Evolutionary conservation across 2,113 vertebrate genomes (phyloP).

Genomic region (Lipophrys pholis): DNA sequence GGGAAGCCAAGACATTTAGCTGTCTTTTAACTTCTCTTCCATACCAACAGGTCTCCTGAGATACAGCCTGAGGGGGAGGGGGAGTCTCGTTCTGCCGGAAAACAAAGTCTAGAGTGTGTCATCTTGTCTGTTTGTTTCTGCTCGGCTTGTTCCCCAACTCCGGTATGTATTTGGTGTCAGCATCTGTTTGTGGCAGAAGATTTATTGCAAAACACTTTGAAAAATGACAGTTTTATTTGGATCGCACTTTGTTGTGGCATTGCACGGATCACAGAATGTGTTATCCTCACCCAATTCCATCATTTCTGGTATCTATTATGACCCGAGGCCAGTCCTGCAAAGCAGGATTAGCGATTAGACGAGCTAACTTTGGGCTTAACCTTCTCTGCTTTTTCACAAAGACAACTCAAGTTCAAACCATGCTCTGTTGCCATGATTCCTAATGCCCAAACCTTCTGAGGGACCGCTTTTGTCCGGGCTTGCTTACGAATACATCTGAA

Average conservation of each 20-base stretch:
- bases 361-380: constrained; percentile 50
- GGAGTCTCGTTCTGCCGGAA: constrained; percentile 35
- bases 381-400: constrained; percentile 49
- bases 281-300: constrained; percentile 51
- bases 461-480: constrained; percentile 20
- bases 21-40: constrained; percentile 69
- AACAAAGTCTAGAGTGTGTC: constrained; percentile 60
- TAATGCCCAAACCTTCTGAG: background rate
- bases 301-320: constrained; percentile 36
- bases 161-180: constrained; percentile 41
- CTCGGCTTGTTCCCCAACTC: constrained; percentile 48
- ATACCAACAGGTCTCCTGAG: constrained; percentile 64
- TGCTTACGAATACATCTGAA: constrained; percentile 7
- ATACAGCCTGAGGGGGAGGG: constrained; percentile 41
- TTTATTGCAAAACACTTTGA: constrained; percentile 49
- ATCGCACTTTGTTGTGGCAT: constrained; percentile 26
- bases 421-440: constrained; percentile 35
- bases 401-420: constrained; percentile 48
- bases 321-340: constrained; percentile 37
- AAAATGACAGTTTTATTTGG: constrained; percentile 49
- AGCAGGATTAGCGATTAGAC: constrained; percentile 43
- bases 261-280: constrained; percentile 32
- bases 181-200: constrained; percentile 50
- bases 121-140: constrained; percentile 59
- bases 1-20: constrained; percentile 58